These are phyloP conservation scores for Menidia beryllina DNA, from an alignment of 2,113 vertebrate species.

Conservation along the genomic window DNA sequence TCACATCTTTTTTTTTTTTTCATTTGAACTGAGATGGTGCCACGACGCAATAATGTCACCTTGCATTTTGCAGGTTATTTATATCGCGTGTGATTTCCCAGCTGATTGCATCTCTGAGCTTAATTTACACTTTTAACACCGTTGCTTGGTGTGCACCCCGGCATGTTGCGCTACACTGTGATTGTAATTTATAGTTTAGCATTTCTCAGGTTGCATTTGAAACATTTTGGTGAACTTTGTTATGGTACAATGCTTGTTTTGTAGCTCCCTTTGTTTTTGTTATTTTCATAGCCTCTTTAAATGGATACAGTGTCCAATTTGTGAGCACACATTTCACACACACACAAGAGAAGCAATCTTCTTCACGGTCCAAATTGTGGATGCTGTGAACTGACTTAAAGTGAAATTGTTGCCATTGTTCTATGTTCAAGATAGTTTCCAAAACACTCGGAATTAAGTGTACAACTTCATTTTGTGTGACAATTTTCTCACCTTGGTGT, in stretches of 20 bases:
- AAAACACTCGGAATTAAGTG: too few relatives aligned
- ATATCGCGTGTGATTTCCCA: background rate
- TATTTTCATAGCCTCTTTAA: too few relatives aligned
- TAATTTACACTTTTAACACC: constrained; percentile 7
- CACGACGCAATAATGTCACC: constrained; percentile 26
- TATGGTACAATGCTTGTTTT: too few relatives aligned
- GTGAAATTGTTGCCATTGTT: background rate
- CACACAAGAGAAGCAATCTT: too few relatives aligned
- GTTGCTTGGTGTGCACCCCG: background rate
- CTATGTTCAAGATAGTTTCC: background rate
- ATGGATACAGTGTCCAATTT: too few relatives aligned
- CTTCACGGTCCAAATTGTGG: too few relatives aligned
- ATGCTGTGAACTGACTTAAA: too few relatives aligned
- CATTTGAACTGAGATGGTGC: constrained; percentile 14
- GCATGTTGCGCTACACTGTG: too few relatives aligned
- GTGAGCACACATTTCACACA: too few relatives aligned
- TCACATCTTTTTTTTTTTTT: constrained; percentile 5
- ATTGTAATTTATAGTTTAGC: background rate
- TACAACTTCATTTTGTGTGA: background rate
- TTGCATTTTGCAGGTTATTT: constrained; percentile 25
- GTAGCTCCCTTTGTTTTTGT: too few relatives aligned
- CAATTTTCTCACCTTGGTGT: background rate
- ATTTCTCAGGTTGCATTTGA: background rate
- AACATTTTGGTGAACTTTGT: background rate
- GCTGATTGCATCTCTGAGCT: constrained; percentile 9